Percentiles rank a stretch among this genome's conserved stretches.
phyloP scores from a whole-genome alignment of 2,797 vertebrate species.

The Schizopygopsis pylzovi region DNA sequence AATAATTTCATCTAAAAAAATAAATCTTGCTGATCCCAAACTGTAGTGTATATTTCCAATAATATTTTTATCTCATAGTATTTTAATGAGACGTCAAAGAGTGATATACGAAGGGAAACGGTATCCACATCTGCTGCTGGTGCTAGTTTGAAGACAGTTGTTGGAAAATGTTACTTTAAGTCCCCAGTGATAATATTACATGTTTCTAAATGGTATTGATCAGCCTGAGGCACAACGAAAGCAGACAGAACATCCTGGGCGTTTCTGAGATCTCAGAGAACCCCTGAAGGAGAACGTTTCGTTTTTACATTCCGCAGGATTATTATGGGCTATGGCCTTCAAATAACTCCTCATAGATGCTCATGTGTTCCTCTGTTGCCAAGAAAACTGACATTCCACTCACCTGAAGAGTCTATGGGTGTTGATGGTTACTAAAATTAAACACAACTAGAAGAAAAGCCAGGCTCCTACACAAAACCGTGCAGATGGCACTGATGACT shows the following conservation, averaged over 20 bases:
- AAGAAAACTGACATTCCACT: background rate
- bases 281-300: background rate
- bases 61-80: background rate
- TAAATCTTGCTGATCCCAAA: background rate
- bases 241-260: slow-evolving; percentile 15
- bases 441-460: background rate
- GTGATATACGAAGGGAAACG: background rate
- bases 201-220: background rate
- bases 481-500: background rate
- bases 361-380: slow-evolving; percentile 13
- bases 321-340: background rate
- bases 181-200: background rate
- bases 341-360: background rate
- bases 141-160: background rate
- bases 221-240: slow-evolving; percentile 16
- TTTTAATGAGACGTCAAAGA: background rate
- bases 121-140: background rate
- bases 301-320: background rate
- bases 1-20: background rate
- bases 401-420: background rate
- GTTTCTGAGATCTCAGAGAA: slow-evolving; percentile 27
- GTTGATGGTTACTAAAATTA: background rate
- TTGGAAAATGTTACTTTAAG: background rate
- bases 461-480: background rate
- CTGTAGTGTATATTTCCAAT: background rate